These are phyloP conservation scores for Tragelaphus scriptus DNA, from an alignment of 2,113 vertebrate genomes.

Conservation along the genomic window DNA sequence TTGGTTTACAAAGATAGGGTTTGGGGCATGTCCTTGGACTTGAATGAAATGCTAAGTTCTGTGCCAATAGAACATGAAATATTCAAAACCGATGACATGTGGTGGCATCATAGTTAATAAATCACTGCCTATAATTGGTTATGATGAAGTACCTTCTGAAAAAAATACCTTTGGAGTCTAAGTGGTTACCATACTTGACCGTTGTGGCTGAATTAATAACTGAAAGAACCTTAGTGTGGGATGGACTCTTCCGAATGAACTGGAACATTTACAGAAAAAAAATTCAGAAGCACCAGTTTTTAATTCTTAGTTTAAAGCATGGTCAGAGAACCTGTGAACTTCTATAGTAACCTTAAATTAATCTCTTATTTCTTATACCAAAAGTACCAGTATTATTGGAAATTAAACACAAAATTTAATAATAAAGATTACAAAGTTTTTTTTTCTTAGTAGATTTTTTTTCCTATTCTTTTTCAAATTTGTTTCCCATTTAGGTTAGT, in stretches of 20 bases:
- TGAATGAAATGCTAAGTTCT: constrained; percentile 1
- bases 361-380: not conserved
- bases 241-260: not conserved
- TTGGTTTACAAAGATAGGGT: not conserved
- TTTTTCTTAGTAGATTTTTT: not conserved
- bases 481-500: not conserved
- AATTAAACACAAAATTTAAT: not conserved
- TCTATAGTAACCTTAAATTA: not conserved
- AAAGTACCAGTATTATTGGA: not conserved
- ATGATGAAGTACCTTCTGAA: not conserved
- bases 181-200: not conserved
- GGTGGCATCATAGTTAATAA: not conserved
- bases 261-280: not conserved
- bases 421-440: not conserved
- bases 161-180: not conserved
- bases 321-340: not conserved
- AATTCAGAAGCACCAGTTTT: not conserved
- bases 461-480: not conserved
- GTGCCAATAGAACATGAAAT: not conserved
- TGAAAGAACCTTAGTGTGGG: not conserved
- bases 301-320: not conserved
- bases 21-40: not conserved
- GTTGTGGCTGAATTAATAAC: not conserved
- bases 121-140: not conserved
- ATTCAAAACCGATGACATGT: not conserved